These are phyloP conservation scores for Glaucidium brasilianum DNA, from an alignment of 2,113 vertebrate species.

Conservation along the genomic window DNA sequence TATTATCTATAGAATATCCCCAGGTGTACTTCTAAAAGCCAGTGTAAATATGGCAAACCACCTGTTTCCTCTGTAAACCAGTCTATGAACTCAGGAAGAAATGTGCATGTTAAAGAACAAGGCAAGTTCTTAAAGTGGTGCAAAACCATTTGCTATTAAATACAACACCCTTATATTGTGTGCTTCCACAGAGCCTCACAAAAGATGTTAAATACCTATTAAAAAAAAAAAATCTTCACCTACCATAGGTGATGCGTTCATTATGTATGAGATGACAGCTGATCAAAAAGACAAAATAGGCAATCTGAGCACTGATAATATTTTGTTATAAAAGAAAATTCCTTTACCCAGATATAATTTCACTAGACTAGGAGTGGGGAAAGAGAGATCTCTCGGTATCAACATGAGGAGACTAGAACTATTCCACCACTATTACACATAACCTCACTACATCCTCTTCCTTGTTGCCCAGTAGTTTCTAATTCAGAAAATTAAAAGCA, in stretches of 20 bases:
- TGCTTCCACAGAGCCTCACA: neutral
- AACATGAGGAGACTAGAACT: neutral
- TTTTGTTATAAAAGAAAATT: neutral
- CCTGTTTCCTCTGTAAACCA: neutral
- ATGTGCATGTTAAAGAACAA: neutral
- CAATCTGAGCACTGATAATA: neutral
- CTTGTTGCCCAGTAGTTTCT: neutral
- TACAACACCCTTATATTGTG: neutral
- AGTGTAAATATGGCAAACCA: neutral
- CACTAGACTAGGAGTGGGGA: neutral
- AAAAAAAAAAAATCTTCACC: neutral
- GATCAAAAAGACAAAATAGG: neutral
- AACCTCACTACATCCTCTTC: neutral
- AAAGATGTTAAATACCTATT: neutral
- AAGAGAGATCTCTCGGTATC: neutral
- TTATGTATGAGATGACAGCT: neutral
- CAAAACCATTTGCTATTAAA: neutral
- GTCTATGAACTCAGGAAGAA: neutral
- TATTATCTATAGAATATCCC: neutral
- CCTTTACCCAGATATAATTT: neutral
- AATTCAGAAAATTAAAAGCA: neutral
- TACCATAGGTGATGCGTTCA: neutral
- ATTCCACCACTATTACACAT: neutral
- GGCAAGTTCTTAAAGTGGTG: neutral
- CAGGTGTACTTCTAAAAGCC: neutral